These are phyloP conservation scores for Plebejus argus DNA, from an alignment of 2,888 invertebrate genomes.

Conservation along the genomic window DNA sequence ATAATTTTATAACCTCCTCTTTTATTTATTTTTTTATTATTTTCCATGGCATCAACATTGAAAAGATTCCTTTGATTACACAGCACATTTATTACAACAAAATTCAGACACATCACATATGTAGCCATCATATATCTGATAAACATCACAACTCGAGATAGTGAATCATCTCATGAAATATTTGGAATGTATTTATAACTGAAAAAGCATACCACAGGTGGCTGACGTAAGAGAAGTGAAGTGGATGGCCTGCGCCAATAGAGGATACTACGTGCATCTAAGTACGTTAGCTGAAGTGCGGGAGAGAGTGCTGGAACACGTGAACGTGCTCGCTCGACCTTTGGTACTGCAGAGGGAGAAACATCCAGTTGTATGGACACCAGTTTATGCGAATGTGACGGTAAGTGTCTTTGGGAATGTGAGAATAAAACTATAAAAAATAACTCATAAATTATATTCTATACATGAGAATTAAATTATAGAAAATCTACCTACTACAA, in stretches of 20 bases:
- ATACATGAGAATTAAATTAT: neutral
- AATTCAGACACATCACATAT: conserved; percentile 3
- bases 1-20: no score
- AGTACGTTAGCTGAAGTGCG: conserved; percentile 98
- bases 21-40: neutral
- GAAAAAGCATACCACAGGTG: conserved; percentile 67
- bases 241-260: conserved; percentile 99
- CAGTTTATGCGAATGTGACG: conserved; percentile 96
- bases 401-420: conserved; percentile 66
- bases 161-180: conserved; percentile 26
- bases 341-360: conserved; percentile 91
- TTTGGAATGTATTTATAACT: conserved; percentile 48
- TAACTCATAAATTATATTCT: neutral
- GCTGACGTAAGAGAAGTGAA: conserved; percentile 96
- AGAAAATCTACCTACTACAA: neutral
- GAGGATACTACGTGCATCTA: conserved; percentile 97
- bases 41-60: neutral
- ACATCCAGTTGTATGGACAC: conserved; percentile 98
- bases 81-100: neutral
- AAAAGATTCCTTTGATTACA: neutral
- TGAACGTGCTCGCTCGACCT: conserved; percentile 97
- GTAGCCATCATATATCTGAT: neutral
- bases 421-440: neutral
- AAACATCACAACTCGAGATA: conserved; percentile 22
- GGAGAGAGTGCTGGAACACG: conserved; percentile 97